Conservation (phyloP, 2,113 vertebrate species). For the Addax nasomaculatus region DNA sequence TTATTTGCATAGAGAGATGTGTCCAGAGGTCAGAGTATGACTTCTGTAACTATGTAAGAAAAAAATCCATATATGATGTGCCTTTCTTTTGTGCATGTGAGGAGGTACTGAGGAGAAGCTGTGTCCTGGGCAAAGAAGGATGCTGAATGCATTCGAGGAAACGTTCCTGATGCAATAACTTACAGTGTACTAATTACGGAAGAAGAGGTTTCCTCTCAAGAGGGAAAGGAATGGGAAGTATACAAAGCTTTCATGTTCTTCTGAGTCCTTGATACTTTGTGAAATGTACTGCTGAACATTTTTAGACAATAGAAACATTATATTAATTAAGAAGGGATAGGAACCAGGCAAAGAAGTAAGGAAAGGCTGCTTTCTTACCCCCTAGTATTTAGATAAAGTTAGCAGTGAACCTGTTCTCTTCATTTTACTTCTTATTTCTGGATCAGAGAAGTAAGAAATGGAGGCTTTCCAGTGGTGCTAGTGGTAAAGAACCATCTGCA, state of each 20-base stretch:
- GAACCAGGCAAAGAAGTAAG: slow-evolving; percentile 4
- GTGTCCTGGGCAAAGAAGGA: background rate
- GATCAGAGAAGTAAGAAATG: background rate
- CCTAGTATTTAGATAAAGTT: background rate
- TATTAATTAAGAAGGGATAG: background rate
- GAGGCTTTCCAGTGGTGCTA: background rate
- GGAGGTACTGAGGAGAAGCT: background rate
- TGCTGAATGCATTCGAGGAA: background rate
- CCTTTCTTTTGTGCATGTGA: background rate
- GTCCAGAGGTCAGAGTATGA: background rate
- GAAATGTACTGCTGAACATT: slow-evolving; percentile 51
- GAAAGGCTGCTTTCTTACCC: background rate
- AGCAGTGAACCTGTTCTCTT: background rate
- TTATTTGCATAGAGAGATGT: background rate
- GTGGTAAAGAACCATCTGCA: background rate
- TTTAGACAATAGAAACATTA: slow-evolving; percentile 50
- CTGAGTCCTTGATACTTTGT: slow-evolving; percentile 32
- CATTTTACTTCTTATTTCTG: background rate
- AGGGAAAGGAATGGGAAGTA: background rate
- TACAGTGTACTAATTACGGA: background rate
- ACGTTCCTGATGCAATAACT: background rate
- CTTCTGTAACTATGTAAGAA: background rate
- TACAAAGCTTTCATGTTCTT: background rate
- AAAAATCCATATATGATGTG: background rate
- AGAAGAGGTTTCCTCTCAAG: background rate